These are phyloP conservation scores for Glaucopsyche alexis DNA, from an alignment of 2,888 invertebrate species.

Conservation along the genomic window DNA sequence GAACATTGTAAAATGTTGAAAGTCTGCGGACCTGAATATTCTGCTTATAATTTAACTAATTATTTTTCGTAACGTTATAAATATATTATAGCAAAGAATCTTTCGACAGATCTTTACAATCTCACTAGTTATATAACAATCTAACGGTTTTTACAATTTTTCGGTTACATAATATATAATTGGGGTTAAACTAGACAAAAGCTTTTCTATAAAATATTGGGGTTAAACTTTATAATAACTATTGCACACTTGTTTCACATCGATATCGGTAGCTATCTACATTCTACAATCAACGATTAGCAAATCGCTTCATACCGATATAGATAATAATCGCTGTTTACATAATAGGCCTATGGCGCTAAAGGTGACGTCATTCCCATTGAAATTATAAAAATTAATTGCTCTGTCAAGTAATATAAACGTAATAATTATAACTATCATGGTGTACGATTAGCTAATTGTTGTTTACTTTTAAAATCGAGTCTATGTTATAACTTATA, in stretches of 20 bases:
- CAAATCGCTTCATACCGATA: not conserved
- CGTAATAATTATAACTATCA: not conserved
- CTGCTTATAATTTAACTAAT: too few species aligned
- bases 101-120: too few species aligned
- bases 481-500: not conserved
- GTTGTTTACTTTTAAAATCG: not conserved
- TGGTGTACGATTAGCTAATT: not conserved
- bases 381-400: not conserved
- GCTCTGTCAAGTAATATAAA: not conserved
- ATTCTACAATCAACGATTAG: not conserved
- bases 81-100: too few species aligned
- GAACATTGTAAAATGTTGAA: too few species aligned
- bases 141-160: too few species aligned
- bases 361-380: slow-evolving; percentile 7
- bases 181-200: not conserved
- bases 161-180: too few species aligned
- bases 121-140: too few species aligned
- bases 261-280: not conserved
- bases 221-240: not conserved
- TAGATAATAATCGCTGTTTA: slow-evolving; percentile 5
- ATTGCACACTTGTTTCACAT: not conserved
- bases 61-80: too few species aligned
- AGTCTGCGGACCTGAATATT: too few species aligned
- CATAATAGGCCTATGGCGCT: not conserved
- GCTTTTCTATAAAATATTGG: not conserved